Evolutionary conservation across 2,888 invertebrate species (phyloP), one percentile per base, ranked within the genome.

Genomic region (Leptinotarsa haldemani): DNA sequence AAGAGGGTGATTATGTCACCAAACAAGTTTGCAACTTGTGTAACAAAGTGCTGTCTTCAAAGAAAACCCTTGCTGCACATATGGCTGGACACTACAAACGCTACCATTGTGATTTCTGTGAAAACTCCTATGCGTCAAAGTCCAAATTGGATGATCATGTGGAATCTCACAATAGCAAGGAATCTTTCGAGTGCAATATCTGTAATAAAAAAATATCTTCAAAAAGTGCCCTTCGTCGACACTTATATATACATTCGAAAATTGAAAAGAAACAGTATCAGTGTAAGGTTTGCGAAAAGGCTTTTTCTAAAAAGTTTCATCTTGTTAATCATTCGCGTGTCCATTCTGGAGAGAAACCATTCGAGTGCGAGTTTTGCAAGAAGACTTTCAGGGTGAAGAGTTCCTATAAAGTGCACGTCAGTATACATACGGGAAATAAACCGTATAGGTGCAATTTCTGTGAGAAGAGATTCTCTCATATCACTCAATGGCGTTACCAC

Each of bases 381-480:
- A 94, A 94, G 85, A 93, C 93, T 3, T 94, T 94, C 88, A 94
- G 94, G 87, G 94, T 94, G 78, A 94, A 94, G 85, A 94, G 94
- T 77, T 94, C 94, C 87, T 87, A 94, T 76, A 85, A 94, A 78
- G 90, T 94, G 78, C 94, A 94, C 85, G 86, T 94, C 85, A 90
- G 94, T 85, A 94, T 81, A 20, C 85, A 85, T 70, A 83, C 83
- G 4, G 83, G 83, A 4, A 53, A 67, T 20, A 53, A 56, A 20
- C 68, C 68, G 4, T 58, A 68, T 71, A 82, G 83, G 47, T 89
- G 88, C 69, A 81, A 83, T 13, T 82, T 85, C 22, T 89, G 88
- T 75, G 83, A 85, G 16, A 87, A 83, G 76, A 77, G 80, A 4
- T 85, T 85, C 69, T 82, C 80, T 20, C 84, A 84, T 71, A 72